Base-by-base conservation (phyloP, 2,113 vertebrate genomes). In the Chlorodrepanis virens region DNA sequence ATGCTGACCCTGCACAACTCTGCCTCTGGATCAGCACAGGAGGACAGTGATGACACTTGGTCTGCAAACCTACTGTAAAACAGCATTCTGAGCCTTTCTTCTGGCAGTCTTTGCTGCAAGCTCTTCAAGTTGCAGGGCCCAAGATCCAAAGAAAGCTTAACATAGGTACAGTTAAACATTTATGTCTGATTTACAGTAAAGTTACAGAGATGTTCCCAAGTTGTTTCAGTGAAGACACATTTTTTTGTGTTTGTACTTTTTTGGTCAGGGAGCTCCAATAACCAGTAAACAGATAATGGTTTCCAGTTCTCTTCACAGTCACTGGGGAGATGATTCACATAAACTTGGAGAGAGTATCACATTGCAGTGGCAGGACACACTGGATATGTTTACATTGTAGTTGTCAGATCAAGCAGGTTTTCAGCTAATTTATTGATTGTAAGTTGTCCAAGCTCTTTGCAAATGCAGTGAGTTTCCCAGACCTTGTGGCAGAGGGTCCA, bases 341-440 rank as follows among this genome's bases (percentile, higher is more conserved):
- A 27, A 83, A 63, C 59, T 88, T 94, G 90, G 88, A 90, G n/a
- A 47, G 63, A 72, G 37, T 79, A 85, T 83, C 53, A 37, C 53
- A 6, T 29, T 85, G 72, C 82, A 80, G 50, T 72, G 60, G 35
- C 50, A 64, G 82, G 68, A 81, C 65, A 81, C 60, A 31, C 39
- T 1, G 4, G 70, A 22, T 90, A 5, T 67, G 33, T 90, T 95
- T 86, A 90, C 59, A 23, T 54, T 57, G 75, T 72, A 83, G 67
- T 71, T 92, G 89, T 90, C 83, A 92, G 71, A 90, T 27, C 71
- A 70, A 74, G 52, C 64, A 88, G 42, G 12, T 70, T 88, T 61
- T 74, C 77, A 77, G 39, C 50, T 92, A 65, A 81, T 90, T 61
- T 92, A 54, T 59, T 67, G 83, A 25, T 57, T 14, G 22, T 40